A percentile compares a stretch with the other conserved stretches of the same genome.
These are phyloP conservation scores for Orthosia incerta DNA, from an alignment of 2,888 invertebrate genomes.

Conservation along the genomic window DNA sequence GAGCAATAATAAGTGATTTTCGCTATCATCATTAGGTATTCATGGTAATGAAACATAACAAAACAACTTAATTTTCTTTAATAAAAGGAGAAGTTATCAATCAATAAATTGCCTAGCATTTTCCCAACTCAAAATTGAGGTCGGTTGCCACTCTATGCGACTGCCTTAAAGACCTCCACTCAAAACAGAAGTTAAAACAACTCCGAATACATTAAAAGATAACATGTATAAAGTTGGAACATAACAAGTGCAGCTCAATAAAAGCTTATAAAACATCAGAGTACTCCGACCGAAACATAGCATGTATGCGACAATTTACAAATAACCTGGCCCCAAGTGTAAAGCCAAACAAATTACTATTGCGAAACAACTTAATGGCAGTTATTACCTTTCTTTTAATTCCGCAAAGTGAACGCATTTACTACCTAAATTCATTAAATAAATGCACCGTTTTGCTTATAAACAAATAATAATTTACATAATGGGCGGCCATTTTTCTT, in stretches of 20 bases:
- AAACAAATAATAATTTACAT: slow-evolving; percentile 87
- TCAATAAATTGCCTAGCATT: too few relatives aligned
- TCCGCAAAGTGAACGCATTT: slow-evolving; percentile 69
- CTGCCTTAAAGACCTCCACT: neutral
- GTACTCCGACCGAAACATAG: neutral
- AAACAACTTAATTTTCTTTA: too few relatives aligned
- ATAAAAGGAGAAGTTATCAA: too few relatives aligned
- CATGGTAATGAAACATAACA: too few relatives aligned
- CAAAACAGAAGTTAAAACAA: neutral
- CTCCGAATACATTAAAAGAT: neutral
- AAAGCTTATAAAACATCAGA: neutral
- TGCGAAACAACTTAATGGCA: slow-evolving; percentile 48
- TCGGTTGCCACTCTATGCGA: too few relatives aligned
- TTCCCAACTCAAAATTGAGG: too few relatives aligned
- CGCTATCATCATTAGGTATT: too few relatives aligned
- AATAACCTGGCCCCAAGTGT: slow-evolving; percentile 29
- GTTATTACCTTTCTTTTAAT: slow-evolving; percentile 61
- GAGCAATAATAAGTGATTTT: neutral
- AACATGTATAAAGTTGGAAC: neutral
- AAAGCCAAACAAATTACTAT: slow-evolving; percentile 59
- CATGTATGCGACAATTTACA: neutral
- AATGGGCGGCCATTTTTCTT: slow-evolving; percentile 85
- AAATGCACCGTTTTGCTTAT: slow-evolving; percentile 78
- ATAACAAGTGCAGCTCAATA: neutral
- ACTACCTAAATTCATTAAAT: slow-evolving; percentile 70